Evolutionary conservation across 2,797 vertebrate genomes (phyloP), one percentile per base, ranked within the genome.

Genomic region (Sebastes cheni): DNA sequence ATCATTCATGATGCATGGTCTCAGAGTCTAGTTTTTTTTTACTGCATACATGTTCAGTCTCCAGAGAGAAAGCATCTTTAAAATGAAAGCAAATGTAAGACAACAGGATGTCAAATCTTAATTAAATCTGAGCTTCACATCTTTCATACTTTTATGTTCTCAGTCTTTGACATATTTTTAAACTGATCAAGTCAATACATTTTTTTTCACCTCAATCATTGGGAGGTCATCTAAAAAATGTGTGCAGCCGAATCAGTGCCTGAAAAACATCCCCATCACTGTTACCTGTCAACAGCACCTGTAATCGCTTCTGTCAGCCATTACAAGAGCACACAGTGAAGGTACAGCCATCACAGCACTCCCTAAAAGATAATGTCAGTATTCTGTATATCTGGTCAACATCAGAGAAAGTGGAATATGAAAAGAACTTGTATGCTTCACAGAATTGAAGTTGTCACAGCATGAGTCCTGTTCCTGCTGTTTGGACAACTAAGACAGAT

Each of bases 1-100:
- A 58, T 75, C 56, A 61, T 83, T 34, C 67, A 85, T 78, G 10
- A 83, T 66, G 27, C 46, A 81, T 69, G 27, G 1, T n/a, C 34
- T 61, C 16, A 42, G 22, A 30, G 12, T 52, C 8, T 5, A 12
- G 2, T 72, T 42, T 22, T 20, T 54, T 42, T 73, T 70, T 20
- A 36, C n/a, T 32, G 13, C 2, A 4, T 6, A 13, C 18, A 58
- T 60, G 65, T 77, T 55, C 7, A 55, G 0, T 6, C 3, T 62
- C 13, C 6, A 66, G 55, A 62, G 20, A 68, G 8, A 54, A 7
- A 72, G 29, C 16, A 32, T 62, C 6, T 69, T 58, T 39, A 9
- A 30, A 50, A 68, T 14, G 0, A 30, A 58, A 3, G 2, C 2
- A 18, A 50, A 67, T 34, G 2, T 22, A 56, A 64, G 5, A 77